Base-by-base conservation (phyloP, 2,113 vertebrate genomes). In the Thunnus maccoyii region DNA sequence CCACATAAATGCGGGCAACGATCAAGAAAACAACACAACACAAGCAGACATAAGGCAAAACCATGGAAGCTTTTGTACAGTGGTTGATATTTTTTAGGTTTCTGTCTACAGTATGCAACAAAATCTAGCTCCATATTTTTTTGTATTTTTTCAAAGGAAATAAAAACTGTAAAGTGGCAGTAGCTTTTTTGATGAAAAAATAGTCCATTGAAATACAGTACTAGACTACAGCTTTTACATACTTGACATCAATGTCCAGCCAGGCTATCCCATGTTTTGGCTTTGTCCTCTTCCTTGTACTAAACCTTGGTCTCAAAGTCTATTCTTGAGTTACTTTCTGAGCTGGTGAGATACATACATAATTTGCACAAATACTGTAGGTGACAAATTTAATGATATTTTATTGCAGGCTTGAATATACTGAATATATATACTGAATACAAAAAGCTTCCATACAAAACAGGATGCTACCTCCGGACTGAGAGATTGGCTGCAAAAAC, bases 1-100 rank as follows among this genome's bases (percentile, higher is more conserved):
- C 77, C 87, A 91, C 90, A 90, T 72, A 95, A 89, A 86, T 73
- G 90, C 86, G 90, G 95, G 93, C 93, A 96, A 91, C 96, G 96
- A 97, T 96, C 97, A 97, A 97, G 96, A 96, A 96, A 94, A 92
- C 80, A 78, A 83, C 22, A 78, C 78, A 84, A 84, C 50, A 85
- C 85, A 70, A 77, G 74, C 84, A 93, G 86, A 92, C 72, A 65
- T 46, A 86, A 81, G 62, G 71, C 7, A 56, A 86, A 91, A 86
- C 55, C 12, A 65, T 14, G 76, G 89, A 91, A 92, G 88, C 85
- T 88, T 87, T 89, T 81, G 86, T 76, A 60, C 5, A 27, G 18
- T 2, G 12, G 25, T 27, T 61, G 56, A 12, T 36, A 27, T 55
- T 41, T 80, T n/a, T 22, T 9, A 52, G 3, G 66, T 65, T 60